A percentile compares a stretch with the other conserved stretches of the same genome.
phyloP scores from a whole-genome alignment of 2,113 vertebrate species.

The Daubentonia madagascariensis region DNA sequence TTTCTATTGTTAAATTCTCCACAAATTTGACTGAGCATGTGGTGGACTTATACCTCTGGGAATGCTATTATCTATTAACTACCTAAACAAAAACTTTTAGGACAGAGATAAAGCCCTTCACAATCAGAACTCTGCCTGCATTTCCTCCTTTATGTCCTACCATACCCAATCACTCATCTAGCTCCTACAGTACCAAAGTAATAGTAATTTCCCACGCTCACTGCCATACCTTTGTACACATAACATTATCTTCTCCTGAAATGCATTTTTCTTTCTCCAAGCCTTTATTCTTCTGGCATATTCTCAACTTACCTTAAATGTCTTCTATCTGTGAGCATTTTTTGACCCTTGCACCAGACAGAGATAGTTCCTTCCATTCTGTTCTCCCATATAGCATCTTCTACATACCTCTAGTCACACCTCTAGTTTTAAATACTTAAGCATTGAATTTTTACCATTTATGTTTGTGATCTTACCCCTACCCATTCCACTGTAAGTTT shows the following conservation, averaged over 20 bases:
- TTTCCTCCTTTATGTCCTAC: conserved; percentile 7
- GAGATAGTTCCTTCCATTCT: conserved; percentile 25
- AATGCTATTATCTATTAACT: background rate
- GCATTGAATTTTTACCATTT: conserved; percentile 22
- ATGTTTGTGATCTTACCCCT: background rate
- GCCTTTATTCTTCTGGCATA: background rate
- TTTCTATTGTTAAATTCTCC: conserved; percentile 30
- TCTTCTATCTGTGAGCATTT: conserved; percentile 13
- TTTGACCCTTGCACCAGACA: background rate
- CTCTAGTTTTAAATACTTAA: conserved; percentile 13
- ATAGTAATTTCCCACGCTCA: background rate
- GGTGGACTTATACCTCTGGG: background rate
- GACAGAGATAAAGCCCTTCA: background rate
- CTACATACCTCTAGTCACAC: background rate
- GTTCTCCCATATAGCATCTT: background rate
- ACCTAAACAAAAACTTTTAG: background rate
- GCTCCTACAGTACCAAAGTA: background rate
- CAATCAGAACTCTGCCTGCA: background rate
- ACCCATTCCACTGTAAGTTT: conserved; percentile 31
- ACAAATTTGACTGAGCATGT: background rate
- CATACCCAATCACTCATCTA: background rate
- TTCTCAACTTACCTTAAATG: conserved; percentile 3
- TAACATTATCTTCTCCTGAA: conserved; percentile 7
- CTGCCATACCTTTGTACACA: background rate
- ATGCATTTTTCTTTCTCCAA: background rate